Percentiles rank a stretch among this genome's conserved stretches.
Evolutionary conservation across 2,888 invertebrate species (phyloP).

Genomic region (Oscheius onirici): DNA sequence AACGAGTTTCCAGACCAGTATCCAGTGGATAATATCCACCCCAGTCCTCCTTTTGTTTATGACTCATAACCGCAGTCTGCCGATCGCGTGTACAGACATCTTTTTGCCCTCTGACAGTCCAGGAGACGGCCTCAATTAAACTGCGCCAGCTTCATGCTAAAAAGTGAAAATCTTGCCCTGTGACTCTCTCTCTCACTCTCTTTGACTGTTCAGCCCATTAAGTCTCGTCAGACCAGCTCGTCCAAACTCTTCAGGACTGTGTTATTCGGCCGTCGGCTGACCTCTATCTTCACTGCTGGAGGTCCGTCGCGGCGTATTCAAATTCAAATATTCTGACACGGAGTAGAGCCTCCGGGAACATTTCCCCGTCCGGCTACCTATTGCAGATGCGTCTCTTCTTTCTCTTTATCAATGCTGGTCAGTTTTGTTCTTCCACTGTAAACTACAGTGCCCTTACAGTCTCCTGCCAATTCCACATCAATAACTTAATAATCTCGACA

Average conservation of each 20-base stretch:
- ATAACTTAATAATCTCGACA: neutral
- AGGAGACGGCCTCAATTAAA: too few species aligned
- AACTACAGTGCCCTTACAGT: neutral
- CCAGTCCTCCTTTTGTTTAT: too few species aligned
- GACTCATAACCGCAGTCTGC: too few species aligned
- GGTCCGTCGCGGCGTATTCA: constrained; percentile 24
- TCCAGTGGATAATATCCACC: too few species aligned
- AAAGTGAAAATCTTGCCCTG: too few species aligned
- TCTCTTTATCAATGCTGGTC: neutral
- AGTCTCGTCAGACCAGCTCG: neutral
- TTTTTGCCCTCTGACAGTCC: too few species aligned
- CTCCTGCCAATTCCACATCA: neutral
- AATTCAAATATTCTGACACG: constrained; percentile 20
- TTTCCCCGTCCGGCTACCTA: neutral
- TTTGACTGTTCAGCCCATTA: too few species aligned
- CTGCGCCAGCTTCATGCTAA: too few species aligned
- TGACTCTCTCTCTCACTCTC: too few species aligned
- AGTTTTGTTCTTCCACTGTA: neutral
- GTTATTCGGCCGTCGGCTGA: constrained; percentile 1
- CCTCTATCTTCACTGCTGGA: constrained; percentile 23
- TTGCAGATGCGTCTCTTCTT: neutral
- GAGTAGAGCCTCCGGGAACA: too few species aligned
- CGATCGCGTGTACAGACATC: too few species aligned
- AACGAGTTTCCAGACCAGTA: too few species aligned
- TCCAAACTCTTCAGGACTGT: neutral